Base-by-base conservation (phyloP, 2,888 invertebrate species). In the Aporophyla nigra region DNA sequence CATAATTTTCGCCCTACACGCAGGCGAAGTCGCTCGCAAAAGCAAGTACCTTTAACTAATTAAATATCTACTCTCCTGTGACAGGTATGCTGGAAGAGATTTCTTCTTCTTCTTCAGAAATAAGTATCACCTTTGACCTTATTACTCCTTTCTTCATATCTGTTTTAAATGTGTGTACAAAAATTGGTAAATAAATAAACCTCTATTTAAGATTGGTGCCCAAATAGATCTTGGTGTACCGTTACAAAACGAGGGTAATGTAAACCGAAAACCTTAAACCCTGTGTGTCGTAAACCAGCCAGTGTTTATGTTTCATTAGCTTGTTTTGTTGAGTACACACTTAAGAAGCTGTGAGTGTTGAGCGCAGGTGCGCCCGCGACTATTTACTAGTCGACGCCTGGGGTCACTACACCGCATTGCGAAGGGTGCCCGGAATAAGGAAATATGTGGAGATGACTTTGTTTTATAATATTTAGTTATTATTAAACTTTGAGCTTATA, bases 391-490 rank as follows among this genome's bases (percentile, higher is more conserved):
- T 86, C 87, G 90, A 88, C 71, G 91, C 86, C 86, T 88, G 92
- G 93, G 95, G 95, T 95, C 95, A 95, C 93, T 94, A 92, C 91
- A 93, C 94, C 89, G 91, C 90, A 92, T 91, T 91, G 89, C 86
- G 91, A 92, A 92, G 96, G 96, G 95, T 93, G 93, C 87, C 83
- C 61, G 27, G 90, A 80, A 88, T 84, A 91, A n/a, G 4, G 75
- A 86, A 88, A 85, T 46, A 65, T 27, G 62, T 91, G 69, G 94
- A 95, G 91, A 74, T 49, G 33, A 2, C 51, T 24, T 70, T 21
- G 24, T 53, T 53, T 33, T n/a, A 27, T 19, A 19, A 2, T 65
- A 19, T 65, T 46, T n/a, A n/a, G n/a, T n/a, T n/a, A n/a, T n/a
- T 65, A 7, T 40, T n/a, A 12, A 61, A 5, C 9, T 27, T 58